Evolutionary conservation across 2,888 invertebrate genomes (phyloP).

Genomic region (Clanis bilineata): DNA sequence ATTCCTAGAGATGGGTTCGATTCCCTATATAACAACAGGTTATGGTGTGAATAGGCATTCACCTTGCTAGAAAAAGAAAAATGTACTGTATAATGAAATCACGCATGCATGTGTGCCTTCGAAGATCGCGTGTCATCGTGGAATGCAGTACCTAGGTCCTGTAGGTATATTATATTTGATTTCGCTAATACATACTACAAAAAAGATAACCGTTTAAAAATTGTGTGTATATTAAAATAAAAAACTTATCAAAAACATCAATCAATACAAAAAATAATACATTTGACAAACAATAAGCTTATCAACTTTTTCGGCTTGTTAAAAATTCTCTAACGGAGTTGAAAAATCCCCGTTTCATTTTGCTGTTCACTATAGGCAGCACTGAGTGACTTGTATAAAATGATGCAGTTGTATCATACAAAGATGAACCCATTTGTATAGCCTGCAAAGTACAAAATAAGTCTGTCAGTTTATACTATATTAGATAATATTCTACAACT

Average conservation of each 20-base stretch:
- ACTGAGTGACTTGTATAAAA: constrained; percentile 68
- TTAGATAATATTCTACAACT: no score
- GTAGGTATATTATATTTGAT: no score
- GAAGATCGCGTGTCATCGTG: no score
- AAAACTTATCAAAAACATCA: constrained; percentile 1
- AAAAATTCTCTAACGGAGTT: constrained; percentile 63
- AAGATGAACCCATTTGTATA: constrained; percentile 61
- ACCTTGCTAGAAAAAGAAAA: no score
- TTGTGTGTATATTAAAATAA: constrained; percentile 10
- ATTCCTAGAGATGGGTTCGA: no score
- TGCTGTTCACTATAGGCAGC: constrained; percentile 44
- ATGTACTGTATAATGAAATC: no score
- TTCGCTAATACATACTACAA: no score
- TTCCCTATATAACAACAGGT: no score
- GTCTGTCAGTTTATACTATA: no score
- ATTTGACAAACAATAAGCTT: neutral
- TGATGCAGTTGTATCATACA: constrained; percentile 69
- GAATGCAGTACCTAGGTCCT: no score
- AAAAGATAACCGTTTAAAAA: constrained; percentile 18
- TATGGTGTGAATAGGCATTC: no score
- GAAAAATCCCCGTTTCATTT: constrained; percentile 62
- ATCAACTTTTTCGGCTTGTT: constrained; percentile 48
- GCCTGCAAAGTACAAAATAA: constrained; percentile 45
- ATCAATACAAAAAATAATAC: neutral
- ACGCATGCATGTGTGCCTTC: no score